phyloP scores from a whole-genome alignment of 1,140 invertebrate species.

The Palaemon carinicauda region DNA sequence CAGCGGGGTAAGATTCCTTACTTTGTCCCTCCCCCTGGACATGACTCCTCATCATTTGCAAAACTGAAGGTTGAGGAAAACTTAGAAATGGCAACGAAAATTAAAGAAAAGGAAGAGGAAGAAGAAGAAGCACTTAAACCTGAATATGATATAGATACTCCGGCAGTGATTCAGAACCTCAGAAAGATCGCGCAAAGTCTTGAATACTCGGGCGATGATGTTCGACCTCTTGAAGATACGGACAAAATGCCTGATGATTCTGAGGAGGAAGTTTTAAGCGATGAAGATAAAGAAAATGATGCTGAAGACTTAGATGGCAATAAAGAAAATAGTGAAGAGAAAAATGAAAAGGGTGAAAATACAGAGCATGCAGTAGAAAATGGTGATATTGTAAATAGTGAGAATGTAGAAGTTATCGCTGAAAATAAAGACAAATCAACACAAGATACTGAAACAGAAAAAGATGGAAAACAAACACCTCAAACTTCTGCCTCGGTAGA shows the following conservation, averaged over 20 bases:
- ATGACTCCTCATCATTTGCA: slow-evolving; percentile 48
- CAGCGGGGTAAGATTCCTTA: slow-evolving; percentile 97
- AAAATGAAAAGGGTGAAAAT: background rate
- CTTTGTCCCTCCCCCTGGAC: slow-evolving; percentile 81
- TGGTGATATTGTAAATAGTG: background rate
- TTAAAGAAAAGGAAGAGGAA: slow-evolving; percentile 43
- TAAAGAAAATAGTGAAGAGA: background rate
- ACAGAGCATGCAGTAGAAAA: too few relatives aligned
- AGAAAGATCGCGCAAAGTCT: slow-evolving; percentile 42
- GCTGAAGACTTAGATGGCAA: slow-evolving; percentile 51
- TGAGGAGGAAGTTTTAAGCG: background rate
- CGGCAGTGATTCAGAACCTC: slow-evolving; percentile 36
- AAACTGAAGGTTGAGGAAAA: slow-evolving; percentile 27
- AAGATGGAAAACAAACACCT: slow-evolving; percentile 25
- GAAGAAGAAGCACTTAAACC: slow-evolving; percentile 20
- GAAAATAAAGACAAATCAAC: slow-evolving; percentile 57
- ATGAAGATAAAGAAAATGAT: background rate
- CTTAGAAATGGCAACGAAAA: slow-evolving; percentile 19
- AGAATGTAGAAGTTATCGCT: background rate
- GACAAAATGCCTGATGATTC: slow-evolving; percentile 2
- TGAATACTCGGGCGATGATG: slow-evolving; percentile 45
- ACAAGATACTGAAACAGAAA: slow-evolving; percentile 15
- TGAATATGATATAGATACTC: slow-evolving; percentile 62
- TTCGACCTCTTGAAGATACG: slow-evolving; percentile 3
- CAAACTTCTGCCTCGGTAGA: too few relatives aligned